A percentile compares a stretch with the other conserved stretches of the same genome.
Evolutionary conservation across 2,888 invertebrate genomes (phyloP).

Genomic region (Halictus quadricinctus): DNA sequence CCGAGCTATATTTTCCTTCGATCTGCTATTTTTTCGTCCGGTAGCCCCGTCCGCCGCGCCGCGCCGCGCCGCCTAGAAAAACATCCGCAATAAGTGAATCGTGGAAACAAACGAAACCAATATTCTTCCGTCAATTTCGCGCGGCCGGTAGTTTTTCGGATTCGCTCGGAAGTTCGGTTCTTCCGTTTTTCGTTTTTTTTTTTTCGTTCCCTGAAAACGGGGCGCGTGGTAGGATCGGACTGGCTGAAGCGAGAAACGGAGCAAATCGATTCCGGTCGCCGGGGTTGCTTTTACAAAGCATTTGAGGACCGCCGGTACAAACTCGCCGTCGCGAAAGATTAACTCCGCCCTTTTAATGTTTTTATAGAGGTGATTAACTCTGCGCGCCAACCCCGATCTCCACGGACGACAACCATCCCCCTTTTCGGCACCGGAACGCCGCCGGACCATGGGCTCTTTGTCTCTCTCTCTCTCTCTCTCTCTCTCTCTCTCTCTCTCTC

Average conservation of each 20-base stretch:
- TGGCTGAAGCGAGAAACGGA: slow-evolving; percentile 16
- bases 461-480: too few species aligned
- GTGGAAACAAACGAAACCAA: slow-evolving; percentile 44
- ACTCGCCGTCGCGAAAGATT: slow-evolving; percentile 55
- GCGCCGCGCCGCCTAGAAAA: slow-evolving; percentile 4
- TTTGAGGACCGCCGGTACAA: slow-evolving; percentile 45
- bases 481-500: too few species aligned
- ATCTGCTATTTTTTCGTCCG: slow-evolving; percentile 4
- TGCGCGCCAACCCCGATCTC: slow-evolving; percentile 29
- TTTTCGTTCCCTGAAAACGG: background rate
- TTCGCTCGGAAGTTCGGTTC: slow-evolving; percentile 9
- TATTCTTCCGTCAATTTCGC: slow-evolving; percentile 36
- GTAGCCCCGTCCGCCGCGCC: slow-evolving; percentile 1
- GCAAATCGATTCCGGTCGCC: slow-evolving; percentile 27
- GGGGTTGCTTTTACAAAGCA: slow-evolving; percentile 55
- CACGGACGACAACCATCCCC: slow-evolving; percentile 39
- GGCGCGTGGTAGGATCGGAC: background rate
- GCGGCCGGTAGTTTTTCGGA: slow-evolving; percentile 22
- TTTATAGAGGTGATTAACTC: slow-evolving; percentile 60
- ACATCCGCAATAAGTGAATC: slow-evolving; percentile 28
- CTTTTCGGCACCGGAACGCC: slow-evolving; percentile 36
- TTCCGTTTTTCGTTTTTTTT: background rate
- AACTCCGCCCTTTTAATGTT: slow-evolving; percentile 59
- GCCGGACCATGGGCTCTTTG: too few species aligned
- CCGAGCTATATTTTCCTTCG: slow-evolving; percentile 5